Conservation (phyloP, 2,113 vertebrate genomes). For the Megaceryle torquata region DNA sequence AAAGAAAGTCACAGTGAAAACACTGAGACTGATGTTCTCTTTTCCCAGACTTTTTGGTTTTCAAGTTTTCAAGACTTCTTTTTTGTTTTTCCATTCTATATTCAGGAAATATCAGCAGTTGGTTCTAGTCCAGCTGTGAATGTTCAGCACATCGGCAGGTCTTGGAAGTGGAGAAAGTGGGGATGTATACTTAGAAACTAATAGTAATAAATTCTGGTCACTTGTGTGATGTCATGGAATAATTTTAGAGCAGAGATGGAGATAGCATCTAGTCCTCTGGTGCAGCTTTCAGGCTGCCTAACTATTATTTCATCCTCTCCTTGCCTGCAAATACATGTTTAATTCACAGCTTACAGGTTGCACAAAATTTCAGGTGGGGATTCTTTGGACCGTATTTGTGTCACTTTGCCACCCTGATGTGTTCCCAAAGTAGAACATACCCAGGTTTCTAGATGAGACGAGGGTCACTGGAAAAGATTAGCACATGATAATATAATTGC, state of each 20-base stretch:
- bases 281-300: background rate
- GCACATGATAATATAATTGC: background rate
- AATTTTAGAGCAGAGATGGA: background rate
- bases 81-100: background rate
- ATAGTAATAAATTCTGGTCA: background rate
- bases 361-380: background rate
- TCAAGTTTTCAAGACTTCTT: background rate
- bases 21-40: background rate
- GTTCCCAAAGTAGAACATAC: background rate
- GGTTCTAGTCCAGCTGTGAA: conserved; percentile 2
- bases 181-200: background rate
- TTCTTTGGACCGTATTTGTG: background rate
- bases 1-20: background rate
- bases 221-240: background rate
- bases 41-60: background rate
- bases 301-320: background rate
- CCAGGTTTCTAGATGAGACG: background rate
- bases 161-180: background rate
- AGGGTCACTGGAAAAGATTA: background rate
- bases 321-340: background rate
- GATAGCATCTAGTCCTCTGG: background rate
- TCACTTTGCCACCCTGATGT: background rate
- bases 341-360: background rate
- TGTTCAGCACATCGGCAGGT: background rate
- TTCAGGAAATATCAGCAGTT: background rate